Base-by-base conservation (phyloP, 2,797 vertebrate species). In the Coregonus suidteri region DNA sequence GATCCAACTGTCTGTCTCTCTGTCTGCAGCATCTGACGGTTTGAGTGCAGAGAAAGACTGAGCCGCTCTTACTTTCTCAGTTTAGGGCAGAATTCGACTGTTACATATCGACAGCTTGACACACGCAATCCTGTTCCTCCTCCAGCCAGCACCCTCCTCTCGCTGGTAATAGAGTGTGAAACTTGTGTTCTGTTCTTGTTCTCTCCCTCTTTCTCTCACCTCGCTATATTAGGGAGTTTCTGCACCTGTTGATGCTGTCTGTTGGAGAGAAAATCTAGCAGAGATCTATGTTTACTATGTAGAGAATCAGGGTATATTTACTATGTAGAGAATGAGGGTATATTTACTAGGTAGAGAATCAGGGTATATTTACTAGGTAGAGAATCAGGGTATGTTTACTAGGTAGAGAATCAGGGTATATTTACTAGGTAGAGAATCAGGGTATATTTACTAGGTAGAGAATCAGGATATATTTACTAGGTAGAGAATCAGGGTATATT, bases 131-230 rank as follows among this genome's bases (percentile, higher is more conserved):
- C 76, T 81, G 65, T 87, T 90, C 86, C 83, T 81, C 82, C 88
- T 89, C 86, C 83, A 86, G 86, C 88, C 83, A 86, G 86, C 88
- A 88, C 81, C 66, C 66, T 34, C 75, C 81, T 86, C 87, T 86
- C 88, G 84, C 84, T 88, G 89, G 90, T 90, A 93, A 91, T 90
- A 88, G 89, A 87, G 83, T 81, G 80, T 85, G 56, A 35, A 89
- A 92, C 84, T 88, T 83, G 88, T 89, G 89, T 88, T 88, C 84
- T 80, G 87, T 84, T 83, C 64, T 75, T 75, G 41, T 47, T 47
- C 41, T 47, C 41, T 47, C 41, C 85, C 85, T 83, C 79, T 77
- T 84, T 83, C 64, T 76, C 84, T 13, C 41, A 47, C 41, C 85
- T 82, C 85, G 81, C 73, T 77, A 86, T 80, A 77, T 87, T 84